Percentiles rank a stretch among this genome's conserved stretches.
These are phyloP conservation scores for Pygathrix nemaeus DNA, from an alignment of 2,113 vertebrate species.

Conservation along the genomic window DNA sequence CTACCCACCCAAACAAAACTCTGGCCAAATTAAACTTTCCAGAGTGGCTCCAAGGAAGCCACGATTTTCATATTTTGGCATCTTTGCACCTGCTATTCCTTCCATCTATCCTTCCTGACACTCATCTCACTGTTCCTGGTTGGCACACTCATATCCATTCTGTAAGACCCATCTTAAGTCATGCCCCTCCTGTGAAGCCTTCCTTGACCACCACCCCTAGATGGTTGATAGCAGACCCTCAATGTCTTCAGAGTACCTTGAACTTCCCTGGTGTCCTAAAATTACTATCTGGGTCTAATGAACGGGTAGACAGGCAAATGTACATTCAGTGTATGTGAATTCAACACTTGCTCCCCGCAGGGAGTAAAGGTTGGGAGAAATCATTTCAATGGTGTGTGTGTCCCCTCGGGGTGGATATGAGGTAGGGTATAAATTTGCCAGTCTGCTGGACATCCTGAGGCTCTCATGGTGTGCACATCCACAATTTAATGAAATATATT, in stretches of 20 bases:
- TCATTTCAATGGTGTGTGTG: neutral
- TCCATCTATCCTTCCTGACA: neutral
- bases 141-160: neutral
- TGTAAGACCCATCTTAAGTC: neutral
- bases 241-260: neutral
- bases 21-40: neutral
- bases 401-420: neutral
- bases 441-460: neutral
- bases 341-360: neutral
- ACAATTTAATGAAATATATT: neutral
- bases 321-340: neutral
- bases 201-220: neutral
- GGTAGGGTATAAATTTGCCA: fast-evolving
- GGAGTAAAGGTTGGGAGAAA: neutral
- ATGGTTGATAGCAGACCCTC: neutral
- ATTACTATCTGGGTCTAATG: neutral
- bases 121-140: neutral
- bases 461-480: no score
- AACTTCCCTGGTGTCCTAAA: neutral
- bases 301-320: neutral
- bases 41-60: neutral
- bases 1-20: no score
- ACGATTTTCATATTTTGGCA: neutral
- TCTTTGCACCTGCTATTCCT: neutral
- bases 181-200: neutral